Evolutionary conservation across 2,113 vertebrate genomes (phyloP).

Genomic region (Loxodonta africana): DNA sequence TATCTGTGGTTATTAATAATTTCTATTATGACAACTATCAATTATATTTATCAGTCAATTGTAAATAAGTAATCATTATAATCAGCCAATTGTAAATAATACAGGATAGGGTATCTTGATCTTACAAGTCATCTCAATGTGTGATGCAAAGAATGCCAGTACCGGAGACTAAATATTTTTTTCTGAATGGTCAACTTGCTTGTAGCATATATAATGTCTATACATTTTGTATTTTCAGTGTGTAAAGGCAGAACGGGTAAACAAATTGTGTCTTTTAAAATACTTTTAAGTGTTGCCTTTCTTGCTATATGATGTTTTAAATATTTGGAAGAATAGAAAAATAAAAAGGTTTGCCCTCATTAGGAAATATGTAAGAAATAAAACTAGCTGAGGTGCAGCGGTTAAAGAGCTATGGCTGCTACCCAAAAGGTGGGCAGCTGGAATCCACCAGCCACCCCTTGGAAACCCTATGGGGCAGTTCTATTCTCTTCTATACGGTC

Average conservation of each 20-base stretch:
- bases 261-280: background rate
- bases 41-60: slow-evolving; percentile 32
- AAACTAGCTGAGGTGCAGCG: background rate
- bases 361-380: background rate
- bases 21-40: background rate
- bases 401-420: too few species aligned
- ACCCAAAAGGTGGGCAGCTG: too few species aligned
- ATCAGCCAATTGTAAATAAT: background rate
- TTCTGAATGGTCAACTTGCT: background rate
- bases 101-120: background rate
- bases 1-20: background rate
- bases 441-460: too few species aligned
- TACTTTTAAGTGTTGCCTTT: background rate
- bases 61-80: background rate
- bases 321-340: background rate
- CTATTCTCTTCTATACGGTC: too few species aligned
- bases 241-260: background rate
- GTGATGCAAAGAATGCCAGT: background rate
- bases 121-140: background rate
- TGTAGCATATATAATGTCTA: background rate
- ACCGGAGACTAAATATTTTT: background rate
- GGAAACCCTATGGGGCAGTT: too few species aligned
- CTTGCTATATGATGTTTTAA: background rate
- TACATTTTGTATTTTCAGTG: background rate
- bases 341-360: background rate